phyloP scores from a whole-genome alignment of 2,888 invertebrate species.

The Pheosia tremula region DNA sequence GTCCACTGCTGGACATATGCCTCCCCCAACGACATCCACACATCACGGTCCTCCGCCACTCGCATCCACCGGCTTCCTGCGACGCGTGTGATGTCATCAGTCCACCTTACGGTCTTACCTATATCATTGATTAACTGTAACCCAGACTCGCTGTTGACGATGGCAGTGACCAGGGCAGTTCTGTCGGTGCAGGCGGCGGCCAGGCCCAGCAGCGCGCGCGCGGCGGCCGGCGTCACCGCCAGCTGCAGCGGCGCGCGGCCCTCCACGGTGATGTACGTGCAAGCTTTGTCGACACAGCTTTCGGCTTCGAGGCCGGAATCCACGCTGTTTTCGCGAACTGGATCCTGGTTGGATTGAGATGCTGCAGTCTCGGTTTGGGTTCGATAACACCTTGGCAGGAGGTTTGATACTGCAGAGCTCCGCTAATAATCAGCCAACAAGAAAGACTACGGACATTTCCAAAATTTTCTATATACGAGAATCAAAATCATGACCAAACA shows the following conservation, averaged over 20 bases:
- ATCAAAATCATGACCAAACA: too few relatives aligned
- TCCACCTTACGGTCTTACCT: conserved; percentile 64
- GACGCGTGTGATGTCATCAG: too few relatives aligned
- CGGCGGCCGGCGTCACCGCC: conserved; percentile 87
- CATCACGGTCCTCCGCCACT: too few relatives aligned
- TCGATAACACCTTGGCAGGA: too few relatives aligned
- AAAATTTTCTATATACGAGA: too few relatives aligned
- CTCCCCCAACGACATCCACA: too few relatives aligned
- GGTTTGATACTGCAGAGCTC: too few relatives aligned
- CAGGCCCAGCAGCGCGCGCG: conserved; percentile 81
- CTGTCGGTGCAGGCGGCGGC: conserved; percentile 56
- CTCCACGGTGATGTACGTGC: conserved; percentile 88
- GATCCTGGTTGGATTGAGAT: conserved; percentile 53
- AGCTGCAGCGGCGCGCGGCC: conserved; percentile 87
- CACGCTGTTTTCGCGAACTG: conserved; percentile 74
- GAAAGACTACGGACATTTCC: too few relatives aligned
- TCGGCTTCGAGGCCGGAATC: conserved; percentile 81
- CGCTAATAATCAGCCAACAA: too few relatives aligned
- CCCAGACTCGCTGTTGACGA: conserved; percentile 56
- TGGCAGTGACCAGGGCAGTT: conserved; percentile 68
- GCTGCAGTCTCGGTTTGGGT: background rate
- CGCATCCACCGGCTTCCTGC: too few relatives aligned
- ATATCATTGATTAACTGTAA: conserved; percentile 86
- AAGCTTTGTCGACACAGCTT: conserved; percentile 64
- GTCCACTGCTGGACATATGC: too few relatives aligned